Percentiles rank a stretch among this genome's conserved stretches.
phyloP scores from a whole-genome alignment of 2,888 invertebrate genomes.

The Mythimna impura region DNA sequence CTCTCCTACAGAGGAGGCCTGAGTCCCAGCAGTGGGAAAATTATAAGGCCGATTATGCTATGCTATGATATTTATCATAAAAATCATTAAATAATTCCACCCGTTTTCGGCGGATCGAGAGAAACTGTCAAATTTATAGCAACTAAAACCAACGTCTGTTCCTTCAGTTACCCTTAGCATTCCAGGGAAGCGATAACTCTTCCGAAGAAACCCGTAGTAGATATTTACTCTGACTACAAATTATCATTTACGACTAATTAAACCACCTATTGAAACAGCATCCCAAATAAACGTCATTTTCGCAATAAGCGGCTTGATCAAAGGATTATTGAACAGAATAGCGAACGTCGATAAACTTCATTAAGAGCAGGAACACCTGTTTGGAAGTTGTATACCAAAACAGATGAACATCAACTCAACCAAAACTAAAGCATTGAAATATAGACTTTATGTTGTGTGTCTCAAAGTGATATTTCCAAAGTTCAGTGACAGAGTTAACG shows the following conservation, averaged over 20 bases:
- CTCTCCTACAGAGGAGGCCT: no score
- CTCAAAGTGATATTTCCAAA: background rate
- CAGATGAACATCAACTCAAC: background rate
- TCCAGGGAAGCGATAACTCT: no score
- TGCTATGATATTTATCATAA: no score
- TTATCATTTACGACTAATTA: constrained; percentile 1
- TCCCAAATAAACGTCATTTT: constrained; percentile 33
- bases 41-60: no score
- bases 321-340: constrained; percentile 30
- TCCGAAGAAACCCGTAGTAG: no score
- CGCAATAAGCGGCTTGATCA: constrained; percentile 19
- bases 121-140: no score
- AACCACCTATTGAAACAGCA: background rate
- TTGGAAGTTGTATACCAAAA: constrained; percentile 11
- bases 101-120: no score
- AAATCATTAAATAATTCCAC: no score
- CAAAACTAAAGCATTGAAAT: constrained; percentile 1
- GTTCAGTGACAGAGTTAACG: background rate
- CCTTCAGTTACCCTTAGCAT: no score
- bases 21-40: no score
- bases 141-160: no score
- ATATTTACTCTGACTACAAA: no score
- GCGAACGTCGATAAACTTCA: constrained; percentile 25
- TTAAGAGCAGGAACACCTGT: constrained; percentile 28
- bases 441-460: background rate